Evolutionary conservation across 2,797 vertebrate genomes (phyloP).

Genomic region (Pseudochromis fuscus): DNA sequence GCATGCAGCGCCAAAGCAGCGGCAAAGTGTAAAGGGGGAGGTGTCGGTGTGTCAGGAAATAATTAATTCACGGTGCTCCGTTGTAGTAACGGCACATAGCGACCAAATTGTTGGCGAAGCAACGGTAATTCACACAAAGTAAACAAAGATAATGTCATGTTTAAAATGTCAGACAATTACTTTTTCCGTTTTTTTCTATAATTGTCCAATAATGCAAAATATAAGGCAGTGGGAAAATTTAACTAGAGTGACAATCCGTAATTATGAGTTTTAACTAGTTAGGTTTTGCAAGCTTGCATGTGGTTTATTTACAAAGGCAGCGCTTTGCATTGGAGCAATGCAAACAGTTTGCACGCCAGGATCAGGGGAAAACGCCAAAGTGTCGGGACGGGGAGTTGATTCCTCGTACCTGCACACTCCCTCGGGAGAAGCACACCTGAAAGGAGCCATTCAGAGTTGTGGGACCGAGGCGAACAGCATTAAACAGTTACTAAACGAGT

Average conservation of each 20-base stretch:
- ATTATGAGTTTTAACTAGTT: not conserved
- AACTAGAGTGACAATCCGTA: not conserved
- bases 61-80: conserved; percentile 12
- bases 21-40: conserved; percentile 22
- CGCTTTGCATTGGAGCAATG: not conserved
- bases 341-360: not conserved
- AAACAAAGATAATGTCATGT: conserved; percentile 4
- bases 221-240: not conserved
- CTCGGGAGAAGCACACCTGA: not conserved
- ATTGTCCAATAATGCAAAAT: not conserved
- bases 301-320: not conserved
- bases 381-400: not conserved
- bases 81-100: conserved; percentile 71
- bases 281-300: not conserved
- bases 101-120: conserved; percentile 31
- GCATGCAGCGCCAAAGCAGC: conserved; percentile 19
- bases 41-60: not conserved
- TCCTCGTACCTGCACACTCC: conserved; percentile 1
- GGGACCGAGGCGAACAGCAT: conserved; percentile 38
- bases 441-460: no score
- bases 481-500: conserved; percentile 65
- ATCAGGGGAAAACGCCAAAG: not conserved
- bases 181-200: not conserved
- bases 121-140: conserved; percentile 22
- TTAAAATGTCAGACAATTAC: not conserved